Percentiles rank a stretch among this genome's conserved stretches.
These are phyloP conservation scores for Heliopora coerulea DNA, from an alignment of 92 coral and sea anemone species.

Conservation along the genomic window DNA sequence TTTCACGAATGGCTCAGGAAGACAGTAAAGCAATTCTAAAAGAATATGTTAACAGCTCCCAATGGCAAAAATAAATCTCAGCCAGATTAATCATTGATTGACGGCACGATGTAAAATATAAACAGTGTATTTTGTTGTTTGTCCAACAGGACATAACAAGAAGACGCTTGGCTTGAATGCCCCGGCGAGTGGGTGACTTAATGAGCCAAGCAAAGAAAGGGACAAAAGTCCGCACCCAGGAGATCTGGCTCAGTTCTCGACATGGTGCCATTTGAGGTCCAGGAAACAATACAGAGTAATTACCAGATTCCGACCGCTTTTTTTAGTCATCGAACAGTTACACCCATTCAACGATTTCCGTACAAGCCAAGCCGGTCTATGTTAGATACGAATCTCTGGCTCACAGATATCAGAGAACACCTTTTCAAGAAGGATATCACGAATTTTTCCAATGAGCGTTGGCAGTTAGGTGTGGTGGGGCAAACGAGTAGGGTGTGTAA, in stretches of 20 bases:
- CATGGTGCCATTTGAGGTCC: too few species aligned
- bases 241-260: background rate
- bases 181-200: background rate
- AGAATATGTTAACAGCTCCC: background rate
- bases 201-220: background rate
- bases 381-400: background rate
- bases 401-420: background rate
- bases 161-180: background rate
- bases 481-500: too few species aligned
- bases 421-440: too few species aligned
- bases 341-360: background rate
- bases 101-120: background rate
- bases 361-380: background rate
- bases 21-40: background rate
- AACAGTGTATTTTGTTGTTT: conserved; percentile 1
- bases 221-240: background rate
- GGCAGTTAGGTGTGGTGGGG: too few species aligned
- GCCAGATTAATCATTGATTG: background rate
- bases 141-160: background rate
- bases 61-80: background rate
- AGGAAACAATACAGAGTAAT: too few species aligned
- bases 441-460: too few species aligned
- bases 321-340: background rate
- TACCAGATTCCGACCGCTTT: background rate
- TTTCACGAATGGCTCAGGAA: too few species aligned